Evolutionary conservation across 1,140 invertebrate species (phyloP).

Genomic region (Cotesia typhae): DNA sequence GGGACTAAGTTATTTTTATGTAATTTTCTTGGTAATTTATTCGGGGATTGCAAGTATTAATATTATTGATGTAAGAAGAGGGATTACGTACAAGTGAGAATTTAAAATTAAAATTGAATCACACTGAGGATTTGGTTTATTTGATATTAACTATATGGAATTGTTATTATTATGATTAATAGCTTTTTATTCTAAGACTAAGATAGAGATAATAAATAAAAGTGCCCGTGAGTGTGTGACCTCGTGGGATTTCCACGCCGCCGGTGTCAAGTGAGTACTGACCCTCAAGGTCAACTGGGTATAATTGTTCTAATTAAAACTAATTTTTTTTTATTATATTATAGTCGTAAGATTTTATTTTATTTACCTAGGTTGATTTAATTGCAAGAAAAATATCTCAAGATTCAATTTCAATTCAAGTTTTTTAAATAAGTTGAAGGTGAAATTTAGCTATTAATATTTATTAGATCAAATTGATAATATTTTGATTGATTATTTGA

Average conservation of each 20-base stretch:
- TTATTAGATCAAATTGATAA: too few species aligned
- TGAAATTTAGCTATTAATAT: too few species aligned
- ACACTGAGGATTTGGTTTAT: neutral
- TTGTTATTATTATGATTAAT: neutral
- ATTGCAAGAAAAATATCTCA: too few species aligned
- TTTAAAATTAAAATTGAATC: neutral
- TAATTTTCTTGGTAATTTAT: neutral
- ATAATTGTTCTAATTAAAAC: conserved; percentile 15
- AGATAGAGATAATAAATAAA: neutral
- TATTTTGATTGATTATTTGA: too few species aligned
- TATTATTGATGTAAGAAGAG: neutral
- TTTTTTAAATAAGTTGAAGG: too few species aligned
- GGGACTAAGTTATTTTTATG: neutral
- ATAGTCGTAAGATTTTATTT: neutral
- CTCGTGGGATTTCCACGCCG: conserved; percentile 9
- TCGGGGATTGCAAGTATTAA: neutral
- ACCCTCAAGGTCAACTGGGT: conserved; percentile 24
- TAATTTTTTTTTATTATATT: neutral
- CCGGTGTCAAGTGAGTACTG: conserved; percentile 22
- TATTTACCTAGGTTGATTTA: too few species aligned
- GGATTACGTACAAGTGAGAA: neutral
- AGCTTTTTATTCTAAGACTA: neutral
- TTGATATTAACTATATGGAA: neutral
- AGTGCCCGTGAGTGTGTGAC: conserved; percentile 18
- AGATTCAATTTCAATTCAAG: too few species aligned